Percentiles rank a stretch among this genome's conserved stretches.
Evolutionary conservation across 2,797 vertebrate genomes (phyloP).

Genomic region (Mastacembelus armatus): DNA sequence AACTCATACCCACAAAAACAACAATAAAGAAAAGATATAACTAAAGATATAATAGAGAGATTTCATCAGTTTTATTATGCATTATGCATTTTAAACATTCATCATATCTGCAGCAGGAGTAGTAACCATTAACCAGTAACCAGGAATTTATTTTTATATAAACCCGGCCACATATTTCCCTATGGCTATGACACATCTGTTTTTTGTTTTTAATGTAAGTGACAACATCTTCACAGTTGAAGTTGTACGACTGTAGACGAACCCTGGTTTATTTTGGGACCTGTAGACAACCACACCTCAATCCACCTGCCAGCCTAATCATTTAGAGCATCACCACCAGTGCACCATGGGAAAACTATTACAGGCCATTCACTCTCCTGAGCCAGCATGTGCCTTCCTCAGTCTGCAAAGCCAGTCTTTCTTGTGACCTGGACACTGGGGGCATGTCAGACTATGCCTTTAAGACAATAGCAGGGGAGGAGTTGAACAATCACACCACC

Average conservation of each 20-base stretch:
- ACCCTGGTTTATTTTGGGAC: conserved; percentile 11
- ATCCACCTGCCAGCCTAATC: background rate
- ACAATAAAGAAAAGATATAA: too few relatives aligned
- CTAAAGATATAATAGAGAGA: background rate
- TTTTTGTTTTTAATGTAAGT: conserved; percentile 1
- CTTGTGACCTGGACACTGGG: conserved; percentile 37
- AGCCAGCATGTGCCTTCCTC: conserved; percentile 6
- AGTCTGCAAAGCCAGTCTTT: conserved; percentile 12
- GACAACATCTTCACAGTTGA: background rate
- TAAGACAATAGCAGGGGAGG: conserved; percentile 83
- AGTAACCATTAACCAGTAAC: too few relatives aligned
- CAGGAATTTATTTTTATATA: too few relatives aligned
- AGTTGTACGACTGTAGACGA: background rate
- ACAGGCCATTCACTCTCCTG: background rate
- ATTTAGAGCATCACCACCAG: conserved; percentile 2
- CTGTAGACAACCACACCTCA: conserved; percentile 6
- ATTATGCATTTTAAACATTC: too few relatives aligned
- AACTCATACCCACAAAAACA: background rate
- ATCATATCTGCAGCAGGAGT: background rate
- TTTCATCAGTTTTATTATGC: too few relatives aligned
- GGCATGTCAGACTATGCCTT: conserved; percentile 69
- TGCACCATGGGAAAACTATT: conserved; percentile 4
- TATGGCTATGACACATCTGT: background rate
- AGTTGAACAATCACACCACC: conserved; percentile 84
- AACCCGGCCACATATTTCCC: too few relatives aligned